Conservation (phyloP, 2,113 vertebrate species). For the Toxotes chatareus region DNA sequence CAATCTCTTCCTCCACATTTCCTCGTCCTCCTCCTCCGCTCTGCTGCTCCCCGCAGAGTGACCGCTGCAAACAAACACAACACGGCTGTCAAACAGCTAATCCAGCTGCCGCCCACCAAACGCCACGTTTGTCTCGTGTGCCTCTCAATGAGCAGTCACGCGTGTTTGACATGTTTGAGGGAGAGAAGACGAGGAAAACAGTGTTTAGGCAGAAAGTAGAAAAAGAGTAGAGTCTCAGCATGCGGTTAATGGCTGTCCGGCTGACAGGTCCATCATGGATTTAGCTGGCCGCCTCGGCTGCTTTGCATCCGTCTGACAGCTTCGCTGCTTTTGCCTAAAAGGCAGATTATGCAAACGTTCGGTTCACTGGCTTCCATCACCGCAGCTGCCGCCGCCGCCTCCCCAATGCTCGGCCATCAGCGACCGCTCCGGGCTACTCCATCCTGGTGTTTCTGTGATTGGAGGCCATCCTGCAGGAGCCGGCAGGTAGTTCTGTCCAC, state of each 20-base stretch:
- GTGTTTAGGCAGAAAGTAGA: conserved; percentile 61
- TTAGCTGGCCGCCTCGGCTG: conserved; percentile 45
- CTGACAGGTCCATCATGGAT: conserved; percentile 75
- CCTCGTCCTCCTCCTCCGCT: conserved; percentile 47
- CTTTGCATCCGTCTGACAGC: conserved; percentile 76
- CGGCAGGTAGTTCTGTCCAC: conserved; percentile 38
- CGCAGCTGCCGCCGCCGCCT: conserved; percentile 28
- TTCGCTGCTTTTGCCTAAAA: conserved; percentile 71
- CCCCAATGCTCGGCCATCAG: conserved; percentile 30
- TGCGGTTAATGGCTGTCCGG: conserved; percentile 65
- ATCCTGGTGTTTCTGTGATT: conserved; percentile 44
- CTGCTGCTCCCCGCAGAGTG: conserved; percentile 55
- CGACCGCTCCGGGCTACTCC: conserved; percentile 38
- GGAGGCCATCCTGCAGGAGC: conserved; percentile 24
- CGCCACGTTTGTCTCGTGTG: conserved; percentile 58
- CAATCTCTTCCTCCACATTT: conserved; percentile 64
- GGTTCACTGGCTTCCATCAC: conserved; percentile 76
- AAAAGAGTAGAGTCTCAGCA: conserved; percentile 32
- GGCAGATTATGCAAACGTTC: conserved; percentile 76
- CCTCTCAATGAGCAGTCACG: conserved; percentile 70
- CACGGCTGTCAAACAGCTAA: conserved; percentile 72
- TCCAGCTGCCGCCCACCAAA: conserved; percentile 42
- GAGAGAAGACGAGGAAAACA: conserved; percentile 2
- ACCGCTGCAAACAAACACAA: conserved; percentile 57
- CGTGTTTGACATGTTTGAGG: conserved; percentile 54